Evolutionary conservation across 1,140 invertebrate genomes (phyloP), one percentile per base, ranked within the genome.

Genomic region (Ceratosolen fusciceps): DNA sequence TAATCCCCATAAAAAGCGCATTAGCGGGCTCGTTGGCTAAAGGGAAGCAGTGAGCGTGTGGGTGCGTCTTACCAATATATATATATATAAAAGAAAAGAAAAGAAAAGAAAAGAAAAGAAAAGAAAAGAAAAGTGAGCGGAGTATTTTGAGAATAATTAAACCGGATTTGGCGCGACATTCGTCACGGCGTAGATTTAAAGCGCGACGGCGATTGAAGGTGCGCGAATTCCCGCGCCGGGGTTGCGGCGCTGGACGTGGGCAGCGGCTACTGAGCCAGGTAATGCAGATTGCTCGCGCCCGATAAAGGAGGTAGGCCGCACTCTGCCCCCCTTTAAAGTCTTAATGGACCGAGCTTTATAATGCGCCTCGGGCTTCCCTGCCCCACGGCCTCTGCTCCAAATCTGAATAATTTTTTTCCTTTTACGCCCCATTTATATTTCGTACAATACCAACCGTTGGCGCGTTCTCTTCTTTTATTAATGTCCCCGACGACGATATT

Each of bases 231-330:
- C 34, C 16, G 0, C n/a, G 58, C 60, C 24, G 7, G 1, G 8
- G 31, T 58, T 54, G 43, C 29, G 39, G n/a, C 54, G 47, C 29
- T 43, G 4, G 1, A 62, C 34, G 52, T n/a, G n/a, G 12, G 21
- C n/a, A 31, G 19, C 43, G 70, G 56, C 34, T 39, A 1, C 31
- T 5, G 16, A 29, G 16, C 24, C 39, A 19, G 65, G 62, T 80
- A 75, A 80, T 76, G 39, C 79, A 54, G 37, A 80, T 80, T 80
- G 75, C 37, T 80, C 24, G 54, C 79, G 73, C 79, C 65, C 73
- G 39, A 80, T 80, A 80, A 80, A 79, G 39, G 21, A 47, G 54
- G 52, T 67, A 60, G 54, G 54, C 79, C 34, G 72, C 26, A 68
- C 49, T 68, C 34, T 80, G 52, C 14, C 68, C n/a, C 14, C 65